These are phyloP conservation scores for Nymphalis c-album DNA, from an alignment of 2,888 invertebrate genomes.

Conservation along the genomic window DNA sequence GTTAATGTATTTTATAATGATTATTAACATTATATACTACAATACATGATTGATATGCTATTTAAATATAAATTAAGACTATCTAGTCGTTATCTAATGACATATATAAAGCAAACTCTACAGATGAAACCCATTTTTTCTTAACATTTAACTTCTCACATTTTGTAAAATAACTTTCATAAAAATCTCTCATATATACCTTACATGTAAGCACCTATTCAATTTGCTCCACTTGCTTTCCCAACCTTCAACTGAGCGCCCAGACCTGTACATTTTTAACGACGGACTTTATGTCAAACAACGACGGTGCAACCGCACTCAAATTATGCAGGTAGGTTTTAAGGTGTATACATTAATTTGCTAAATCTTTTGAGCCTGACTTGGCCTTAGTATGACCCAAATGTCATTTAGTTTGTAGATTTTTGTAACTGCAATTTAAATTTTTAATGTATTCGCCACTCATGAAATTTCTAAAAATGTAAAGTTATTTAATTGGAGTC, in stretches of 20 bases:
- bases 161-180: neutral
- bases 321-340: conserved; percentile 22
- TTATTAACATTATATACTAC: no score
- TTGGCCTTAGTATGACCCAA: conserved; percentile 12
- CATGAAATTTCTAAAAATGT: no score
- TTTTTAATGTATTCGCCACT: no score
- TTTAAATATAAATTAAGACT: no score
- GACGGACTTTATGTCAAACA: conserved; percentile 39
- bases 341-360: conserved; percentile 17
- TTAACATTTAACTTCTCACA: neutral
- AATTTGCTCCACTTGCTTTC: conserved; percentile 55
- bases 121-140: no score
- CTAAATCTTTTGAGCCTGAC: conserved; percentile 11
- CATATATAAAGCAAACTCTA: no score
- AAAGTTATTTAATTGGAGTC: no score
- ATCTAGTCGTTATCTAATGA: no score
- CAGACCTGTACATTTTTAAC: conserved; percentile 56
- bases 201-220: conserved; percentile 42
- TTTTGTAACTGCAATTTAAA: no score
- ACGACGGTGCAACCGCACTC: conserved; percentile 8
- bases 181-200: neutral
- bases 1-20: no score
- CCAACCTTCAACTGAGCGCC: conserved; percentile 25
- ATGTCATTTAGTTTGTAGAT: neutral
- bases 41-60: no score